Percentiles rank a stretch among this genome's conserved stretches.
Conservation (phyloP, 2,113 vertebrate genomes). For the Megaceryle torquata region DNA sequence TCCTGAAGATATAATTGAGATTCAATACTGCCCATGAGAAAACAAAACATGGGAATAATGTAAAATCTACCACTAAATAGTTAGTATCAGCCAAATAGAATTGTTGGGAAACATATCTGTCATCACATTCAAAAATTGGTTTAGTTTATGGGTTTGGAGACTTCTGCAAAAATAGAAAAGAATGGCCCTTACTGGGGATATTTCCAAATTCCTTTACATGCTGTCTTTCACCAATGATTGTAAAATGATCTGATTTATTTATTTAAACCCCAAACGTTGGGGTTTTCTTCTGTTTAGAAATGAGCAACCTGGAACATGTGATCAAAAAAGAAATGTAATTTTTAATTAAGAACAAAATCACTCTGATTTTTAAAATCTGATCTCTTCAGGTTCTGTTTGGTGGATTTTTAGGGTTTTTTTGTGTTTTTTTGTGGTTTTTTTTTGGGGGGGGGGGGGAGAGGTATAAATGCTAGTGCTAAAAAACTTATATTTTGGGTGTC, state of each 20-base stretch:
- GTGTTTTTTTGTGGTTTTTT: too few species aligned
- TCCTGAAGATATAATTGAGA: not conserved
- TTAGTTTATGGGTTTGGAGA: conserved; percentile 11
- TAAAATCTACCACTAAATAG: conserved; percentile 24
- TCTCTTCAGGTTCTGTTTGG: not conserved
- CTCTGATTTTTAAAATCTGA: not conserved
- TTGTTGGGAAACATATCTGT: conserved; percentile 24
- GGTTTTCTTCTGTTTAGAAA: not conserved
- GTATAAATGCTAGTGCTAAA: not conserved
- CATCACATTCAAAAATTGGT: conserved; percentile 32
- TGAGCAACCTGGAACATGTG: not conserved
- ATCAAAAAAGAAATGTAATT: not conserved
- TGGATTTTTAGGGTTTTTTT: too few species aligned
- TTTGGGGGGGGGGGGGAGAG: too few species aligned
- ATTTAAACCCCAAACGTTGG: not conserved
- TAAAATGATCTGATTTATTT: not conserved
- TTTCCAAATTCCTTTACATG: not conserved
- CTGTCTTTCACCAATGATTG: not conserved
- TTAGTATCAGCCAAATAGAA: not conserved
- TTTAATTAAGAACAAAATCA: not conserved
- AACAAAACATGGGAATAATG: conserved; percentile 28
- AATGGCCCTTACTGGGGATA: not conserved
- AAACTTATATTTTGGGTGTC: not conserved
- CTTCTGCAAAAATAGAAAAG: not conserved
- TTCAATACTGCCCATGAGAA: not conserved